Percentiles rank a stretch among this genome's conserved stretches.
These are phyloP conservation scores for Sphinx pinastri DNA, from an alignment of 2,888 invertebrate genomes.

Conservation along the genomic window DNA sequence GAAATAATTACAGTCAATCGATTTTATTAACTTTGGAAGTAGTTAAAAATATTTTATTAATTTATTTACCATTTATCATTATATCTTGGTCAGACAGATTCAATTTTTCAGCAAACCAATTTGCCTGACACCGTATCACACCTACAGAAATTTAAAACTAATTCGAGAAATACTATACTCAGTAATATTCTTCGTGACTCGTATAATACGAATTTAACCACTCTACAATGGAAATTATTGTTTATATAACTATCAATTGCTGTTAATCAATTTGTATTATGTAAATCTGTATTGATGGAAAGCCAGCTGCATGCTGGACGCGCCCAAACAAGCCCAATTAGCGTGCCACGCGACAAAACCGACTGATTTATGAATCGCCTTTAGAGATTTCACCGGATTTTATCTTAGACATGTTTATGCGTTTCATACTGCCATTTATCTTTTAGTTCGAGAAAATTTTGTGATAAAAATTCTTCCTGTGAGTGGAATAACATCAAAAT, in stretches of 20 bases:
- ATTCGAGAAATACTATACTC: too few relatives aligned
- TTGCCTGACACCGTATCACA: too few relatives aligned
- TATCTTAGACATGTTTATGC: neutral
- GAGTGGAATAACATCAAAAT: too few relatives aligned
- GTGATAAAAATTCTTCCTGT: neutral
- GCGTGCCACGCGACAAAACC: constrained; percentile 47
- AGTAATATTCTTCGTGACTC: too few relatives aligned
- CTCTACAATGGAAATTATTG: neutral
- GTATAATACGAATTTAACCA: neutral
- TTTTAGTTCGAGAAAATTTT: neutral
- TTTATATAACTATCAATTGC: neutral
- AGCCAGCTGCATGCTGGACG: constrained; percentile 35
- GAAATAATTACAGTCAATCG: too few relatives aligned
- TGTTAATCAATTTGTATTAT: constrained; percentile 31
- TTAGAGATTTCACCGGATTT: constrained; percentile 24
- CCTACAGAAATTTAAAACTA: too few relatives aligned
- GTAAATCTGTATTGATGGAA: constrained; percentile 38
- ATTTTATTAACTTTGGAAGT: too few relatives aligned
- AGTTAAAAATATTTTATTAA: too few relatives aligned
- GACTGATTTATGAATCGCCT: constrained; percentile 39
- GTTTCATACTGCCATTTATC: neutral
- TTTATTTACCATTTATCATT: too few relatives aligned
- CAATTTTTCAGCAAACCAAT: too few relatives aligned
- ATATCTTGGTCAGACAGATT: too few relatives aligned
- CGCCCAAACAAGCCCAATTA: constrained; percentile 45